Base-by-base conservation (phyloP, 2,888 invertebrate species). In the Erebia palarica region DNA sequence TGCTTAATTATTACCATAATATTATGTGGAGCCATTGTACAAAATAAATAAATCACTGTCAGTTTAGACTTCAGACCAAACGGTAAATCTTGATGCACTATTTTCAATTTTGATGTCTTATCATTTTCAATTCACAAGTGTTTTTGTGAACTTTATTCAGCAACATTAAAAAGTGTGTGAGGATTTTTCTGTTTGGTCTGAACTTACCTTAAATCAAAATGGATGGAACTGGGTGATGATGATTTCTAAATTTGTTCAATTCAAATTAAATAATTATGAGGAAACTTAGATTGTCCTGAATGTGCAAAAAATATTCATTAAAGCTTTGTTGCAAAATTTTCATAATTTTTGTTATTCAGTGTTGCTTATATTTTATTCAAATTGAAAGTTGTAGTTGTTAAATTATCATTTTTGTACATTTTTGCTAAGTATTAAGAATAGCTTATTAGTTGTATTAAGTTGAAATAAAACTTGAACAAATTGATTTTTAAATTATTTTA, bases 401-500 rank as follows among this genome's bases (percentile, higher is more conserved):
- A 60, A 42, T 65, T 65, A 67, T 60, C 64, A 59, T 53, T 58
- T 67, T 53, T 72, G 51, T 73, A 69, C 49, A 63, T 59, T 70
- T 70, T 66, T 55, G 49, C 59, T 55, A 69, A 67, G 42, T 44
- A 51, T 55, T 64, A 69, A 57, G 44, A 16, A 69, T 69, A 67
- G 49, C 21, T 44, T 51, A 58, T 49, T 9, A 53, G 36, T 51
- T 65, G 36, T 64, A 44, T 14, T 65, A 59, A 67, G 59, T 57
- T 61, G 51, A 68, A 68, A 36, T 72, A 66, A 70, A 61, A 66
- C 27, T 47, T 18, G 21, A 14, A 63, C 16, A 16, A 44, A 68
- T 71, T 55, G 68, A 69, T 64, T 71, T 65, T 36, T 58, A 61
- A n/a, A 71, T 71, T 63, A 61, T 71, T 65, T 16, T 4, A 65